Conservation (phyloP, 2,888 invertebrate species). For the Sipunculus nudus region DNA sequence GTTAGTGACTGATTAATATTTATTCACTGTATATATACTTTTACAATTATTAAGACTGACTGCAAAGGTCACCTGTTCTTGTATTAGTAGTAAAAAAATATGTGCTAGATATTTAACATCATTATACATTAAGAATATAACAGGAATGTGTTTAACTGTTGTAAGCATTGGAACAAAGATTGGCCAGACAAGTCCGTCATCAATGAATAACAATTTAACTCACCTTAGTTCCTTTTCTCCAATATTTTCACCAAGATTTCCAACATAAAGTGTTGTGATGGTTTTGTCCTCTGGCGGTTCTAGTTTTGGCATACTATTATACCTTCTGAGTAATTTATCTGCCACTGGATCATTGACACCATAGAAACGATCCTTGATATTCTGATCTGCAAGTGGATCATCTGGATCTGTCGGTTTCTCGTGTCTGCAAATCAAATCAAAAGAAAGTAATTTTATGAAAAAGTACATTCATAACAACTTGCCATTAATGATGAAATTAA, state of each 20-base stretch:
- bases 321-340: constrained; percentile 88
- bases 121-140: too few relatives aligned
- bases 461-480: neutral
- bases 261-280: constrained; percentile 97
- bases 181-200: too few relatives aligned
- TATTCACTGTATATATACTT: too few relatives aligned
- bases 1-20: too few relatives aligned
- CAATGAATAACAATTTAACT: too few relatives aligned
- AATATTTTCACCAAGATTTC: constrained; percentile 86
- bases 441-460: neutral
- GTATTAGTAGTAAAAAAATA: too few relatives aligned
- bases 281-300: constrained; percentile 95
- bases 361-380: constrained; percentile 85
- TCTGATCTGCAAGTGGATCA: constrained; percentile 94
- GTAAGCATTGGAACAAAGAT: too few relatives aligned
- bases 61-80: too few relatives aligned
- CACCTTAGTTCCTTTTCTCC: constrained; percentile 86
- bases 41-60: too few relatives aligned
- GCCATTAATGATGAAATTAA: too few relatives aligned
- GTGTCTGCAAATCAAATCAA: constrained; percentile 71
- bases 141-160: too few relatives aligned
- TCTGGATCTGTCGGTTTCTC: constrained; percentile 97
- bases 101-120: too few relatives aligned
- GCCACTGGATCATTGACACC: constrained; percentile 97
- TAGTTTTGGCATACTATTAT: constrained; percentile 91